Percentiles rank a stretch among this genome's conserved stretches.
phyloP scores from a whole-genome alignment of 2,888 invertebrate genomes.

The Agonopterix arenella region DNA sequence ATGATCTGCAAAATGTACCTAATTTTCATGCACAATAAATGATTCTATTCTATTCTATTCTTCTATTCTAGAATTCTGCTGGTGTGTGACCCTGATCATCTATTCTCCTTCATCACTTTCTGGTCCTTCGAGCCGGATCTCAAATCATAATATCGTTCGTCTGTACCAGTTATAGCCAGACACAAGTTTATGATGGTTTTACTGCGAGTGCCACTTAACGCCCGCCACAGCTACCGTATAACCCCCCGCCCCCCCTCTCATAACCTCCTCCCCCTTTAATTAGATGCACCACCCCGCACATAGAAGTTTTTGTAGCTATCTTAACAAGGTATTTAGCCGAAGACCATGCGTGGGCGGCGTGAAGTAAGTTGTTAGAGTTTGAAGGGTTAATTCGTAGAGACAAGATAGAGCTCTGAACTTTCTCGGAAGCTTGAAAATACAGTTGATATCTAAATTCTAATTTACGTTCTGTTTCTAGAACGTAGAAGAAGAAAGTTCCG shows the following conservation, averaged over 20 bases:
- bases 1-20: too few species aligned
- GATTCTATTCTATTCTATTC: too few species aligned
- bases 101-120: too few species aligned
- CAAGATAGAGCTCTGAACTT: constrained; percentile 8
- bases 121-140: neutral
- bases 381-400: neutral
- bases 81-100: neutral
- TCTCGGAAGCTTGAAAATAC: constrained; percentile 1
- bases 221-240: constrained; percentile 52
- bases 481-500: too few species aligned
- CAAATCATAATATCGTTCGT: constrained; percentile 16
- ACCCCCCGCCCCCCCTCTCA: constrained; percentile 25
- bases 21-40: too few species aligned
- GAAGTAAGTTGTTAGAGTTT: too few species aligned
- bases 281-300: constrained; percentile 46
- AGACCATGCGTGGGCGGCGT: constrained; percentile 2
- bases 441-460: too few species aligned
- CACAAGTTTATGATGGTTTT: constrained; percentile 72
- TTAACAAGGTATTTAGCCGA: constrained; percentile 32
- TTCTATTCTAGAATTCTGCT: constrained; percentile 1
- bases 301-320: constrained; percentile 32
- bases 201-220: constrained; percentile 69
- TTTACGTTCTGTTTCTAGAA: too few species aligned
- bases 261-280: constrained; percentile 32
- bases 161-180: constrained; percentile 51